Evolutionary conservation across 2,888 invertebrate genomes (phyloP), one percentile per base, ranked within the genome.

Genomic region (Limnephilus marmoratus): DNA sequence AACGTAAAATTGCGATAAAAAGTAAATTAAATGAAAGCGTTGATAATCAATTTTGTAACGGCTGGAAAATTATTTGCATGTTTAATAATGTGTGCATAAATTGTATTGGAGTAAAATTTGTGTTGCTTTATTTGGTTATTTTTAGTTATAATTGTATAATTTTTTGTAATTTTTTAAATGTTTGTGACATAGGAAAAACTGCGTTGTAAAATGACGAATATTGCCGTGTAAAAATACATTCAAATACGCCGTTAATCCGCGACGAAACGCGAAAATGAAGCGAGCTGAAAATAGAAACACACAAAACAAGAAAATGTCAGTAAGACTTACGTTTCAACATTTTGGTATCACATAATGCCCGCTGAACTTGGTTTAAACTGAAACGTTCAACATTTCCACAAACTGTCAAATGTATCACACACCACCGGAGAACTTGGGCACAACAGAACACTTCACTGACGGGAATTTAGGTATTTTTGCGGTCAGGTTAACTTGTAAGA

Each of bases 391-490:
- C 90, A 90, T 90, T 68, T 90, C 80, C 85, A 68, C 90, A 90
- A 90, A 68, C 90, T 90, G 90, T 90, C 90, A 90, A 85, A 90
- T 90, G 49, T 49, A 68, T 90, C 85, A 85, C 85, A 85, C 85
- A 85, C 85, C 85, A 85, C 85, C 80, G 90, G 85, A 82, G 37
- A 13, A 85, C 24, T 85, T 85, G 18, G 45, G 45, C 85, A 41
- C 41, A 68, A 68, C 45, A 85, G 24, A 24, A 24, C 83, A 85
- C 90, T 83, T 81, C 90, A 83, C 90, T 24, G 83, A 49, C 86
- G 86, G 31, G 34, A 49, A 49, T 49, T 49, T 15, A 49, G 13
- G 13, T 49, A 15, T 49, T 34, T 81, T 29, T n/a, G 41, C 41
- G 80, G 4, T 12, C 81, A 88, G 49, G 41, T 29, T 87, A 88